A percentile compares a stretch with the other conserved stretches of the same genome.
phyloP scores from a whole-genome alignment of 2,888 invertebrate genomes.

The Monochamus alternatus region DNA sequence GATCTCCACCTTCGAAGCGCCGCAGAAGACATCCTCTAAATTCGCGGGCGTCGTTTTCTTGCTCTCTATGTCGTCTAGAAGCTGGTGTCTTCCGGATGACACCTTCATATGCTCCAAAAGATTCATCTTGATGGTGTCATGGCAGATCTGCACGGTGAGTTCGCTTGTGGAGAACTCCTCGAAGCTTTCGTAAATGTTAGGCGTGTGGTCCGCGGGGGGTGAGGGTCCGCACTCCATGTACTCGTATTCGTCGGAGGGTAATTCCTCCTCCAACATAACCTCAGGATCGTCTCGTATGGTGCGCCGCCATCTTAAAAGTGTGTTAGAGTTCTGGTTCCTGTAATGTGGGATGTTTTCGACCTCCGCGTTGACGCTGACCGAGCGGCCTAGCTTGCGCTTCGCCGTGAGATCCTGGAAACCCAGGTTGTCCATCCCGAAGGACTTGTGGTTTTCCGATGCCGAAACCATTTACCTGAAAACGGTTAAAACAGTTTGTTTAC shows the following conservation, averaged over 20 bases:
- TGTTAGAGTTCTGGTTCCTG: slow-evolving; percentile 61
- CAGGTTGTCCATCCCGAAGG: slow-evolving; percentile 68
- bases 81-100: slow-evolving; percentile 78
- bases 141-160: slow-evolving; percentile 81
- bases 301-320: slow-evolving; percentile 62
- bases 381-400: slow-evolving; percentile 67
- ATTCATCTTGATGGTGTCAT: slow-evolving; percentile 82
- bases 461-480: slow-evolving; percentile 66
- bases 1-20: slow-evolving; percentile 79
- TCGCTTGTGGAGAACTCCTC: slow-evolving; percentile 78
- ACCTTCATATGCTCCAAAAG: slow-evolving; percentile 83
- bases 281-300: slow-evolving; percentile 63
- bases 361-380: slow-evolving; percentile 70
- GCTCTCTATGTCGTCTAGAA: slow-evolving; percentile 84
- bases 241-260: slow-evolving; percentile 81
- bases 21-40: slow-evolving; percentile 71
- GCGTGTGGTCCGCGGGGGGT: slow-evolving; percentile 86
- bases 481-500: no score
- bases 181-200: slow-evolving; percentile 87
- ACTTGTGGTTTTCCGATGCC: slow-evolving; percentile 60
- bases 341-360: slow-evolving; percentile 67
- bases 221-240: slow-evolving; percentile 87
- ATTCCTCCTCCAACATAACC: slow-evolving; percentile 77
- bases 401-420: slow-evolving; percentile 66
- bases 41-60: slow-evolving; percentile 77